Percentiles rank a stretch among this genome's conserved stretches.
Conservation (phyloP, 2,113 vertebrate species). For the Fregata magnificens region DNA sequence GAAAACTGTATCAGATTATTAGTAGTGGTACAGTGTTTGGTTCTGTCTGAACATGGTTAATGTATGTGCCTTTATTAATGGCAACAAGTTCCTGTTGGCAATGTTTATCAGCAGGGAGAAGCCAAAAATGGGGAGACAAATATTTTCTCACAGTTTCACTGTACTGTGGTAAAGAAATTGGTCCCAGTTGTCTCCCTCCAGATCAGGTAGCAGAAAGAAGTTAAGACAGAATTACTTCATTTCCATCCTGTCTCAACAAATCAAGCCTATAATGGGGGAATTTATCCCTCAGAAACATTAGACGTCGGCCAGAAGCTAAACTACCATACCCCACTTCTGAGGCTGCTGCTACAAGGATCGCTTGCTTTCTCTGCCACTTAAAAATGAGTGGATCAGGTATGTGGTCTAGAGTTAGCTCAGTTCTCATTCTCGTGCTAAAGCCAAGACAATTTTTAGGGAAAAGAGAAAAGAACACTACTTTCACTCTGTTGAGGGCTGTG, state of each 20-base stretch:
- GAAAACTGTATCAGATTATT: not conserved
- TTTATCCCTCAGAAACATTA: slow-evolving; percentile 35
- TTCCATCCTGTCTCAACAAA: slow-evolving; percentile 62
- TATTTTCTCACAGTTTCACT: slow-evolving; percentile 25
- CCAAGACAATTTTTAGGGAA: not conserved
- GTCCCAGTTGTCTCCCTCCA: slow-evolving; percentile 43
- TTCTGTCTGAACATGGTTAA: slow-evolving; percentile 10
- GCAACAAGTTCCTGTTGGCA: slow-evolving; percentile 25
- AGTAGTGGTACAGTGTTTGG: not conserved
- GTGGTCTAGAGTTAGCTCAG: not conserved
- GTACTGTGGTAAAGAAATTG: slow-evolving; percentile 14
- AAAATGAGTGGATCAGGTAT: not conserved
- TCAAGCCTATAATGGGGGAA: slow-evolving; percentile 17
- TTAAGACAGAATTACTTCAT: slow-evolving; percentile 59
- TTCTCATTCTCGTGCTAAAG: not conserved
- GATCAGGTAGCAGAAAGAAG: slow-evolving; percentile 66
- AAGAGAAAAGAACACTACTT: not conserved
- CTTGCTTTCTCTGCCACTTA: not conserved
- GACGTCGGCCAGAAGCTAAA: not conserved
- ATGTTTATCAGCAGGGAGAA: not conserved
- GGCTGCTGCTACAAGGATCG: not conserved
- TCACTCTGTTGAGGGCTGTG: not conserved
- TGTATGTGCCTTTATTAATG: slow-evolving; percentile 22
- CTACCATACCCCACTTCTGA: not conserved
- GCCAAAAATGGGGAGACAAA: slow-evolving; percentile 12